phyloP scores from a whole-genome alignment of 2,888 invertebrate species.

The Drosophila melanosoma region DNA sequence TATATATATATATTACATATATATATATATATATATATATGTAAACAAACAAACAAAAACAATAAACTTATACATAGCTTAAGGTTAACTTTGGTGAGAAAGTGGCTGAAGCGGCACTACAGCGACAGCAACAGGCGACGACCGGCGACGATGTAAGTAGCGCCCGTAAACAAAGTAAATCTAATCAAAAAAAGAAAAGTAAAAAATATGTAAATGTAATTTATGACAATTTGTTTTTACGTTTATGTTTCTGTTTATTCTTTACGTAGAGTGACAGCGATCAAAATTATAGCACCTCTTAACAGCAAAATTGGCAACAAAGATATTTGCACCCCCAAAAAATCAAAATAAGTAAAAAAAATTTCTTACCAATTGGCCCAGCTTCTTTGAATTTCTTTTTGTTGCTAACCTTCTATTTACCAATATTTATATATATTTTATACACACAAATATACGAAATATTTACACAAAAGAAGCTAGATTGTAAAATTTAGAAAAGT shows the following conservation, averaged over 20 bases:
- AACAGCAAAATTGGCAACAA: slow-evolving; percentile 47
- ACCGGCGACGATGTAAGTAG: slow-evolving; percentile 75
- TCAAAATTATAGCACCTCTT: slow-evolving; percentile 52
- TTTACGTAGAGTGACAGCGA: slow-evolving; percentile 33
- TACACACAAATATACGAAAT: slow-evolving; percentile 7
- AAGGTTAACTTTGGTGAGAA: slow-evolving; percentile 74
- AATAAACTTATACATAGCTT: slow-evolving; percentile 68
- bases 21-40: slow-evolving; percentile 4
- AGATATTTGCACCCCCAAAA: slow-evolving; percentile 42
- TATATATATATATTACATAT: background rate
- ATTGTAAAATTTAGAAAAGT: background rate
- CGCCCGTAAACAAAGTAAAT: slow-evolving; percentile 53
- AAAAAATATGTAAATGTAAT: background rate
- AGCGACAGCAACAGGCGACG: slow-evolving; percentile 71
- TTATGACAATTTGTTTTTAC: slow-evolving; percentile 30
- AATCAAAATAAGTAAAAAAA: slow-evolving; percentile 7
- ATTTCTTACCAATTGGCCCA: slow-evolving; percentile 54
- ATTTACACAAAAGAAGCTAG: slow-evolving; percentile 6
- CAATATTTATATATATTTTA: slow-evolving; percentile 13
- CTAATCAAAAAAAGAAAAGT: slow-evolving; percentile 25
- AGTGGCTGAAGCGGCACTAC: slow-evolving; percentile 71
- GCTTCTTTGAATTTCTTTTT: slow-evolving; percentile 57
- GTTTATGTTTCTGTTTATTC: slow-evolving; percentile 42
- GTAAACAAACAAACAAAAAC: slow-evolving; percentile 29
- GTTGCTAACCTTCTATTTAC: slow-evolving; percentile 53